phyloP scores from a whole-genome alignment of 2,113 vertebrate species.

The Actinemys pallida region DNA sequence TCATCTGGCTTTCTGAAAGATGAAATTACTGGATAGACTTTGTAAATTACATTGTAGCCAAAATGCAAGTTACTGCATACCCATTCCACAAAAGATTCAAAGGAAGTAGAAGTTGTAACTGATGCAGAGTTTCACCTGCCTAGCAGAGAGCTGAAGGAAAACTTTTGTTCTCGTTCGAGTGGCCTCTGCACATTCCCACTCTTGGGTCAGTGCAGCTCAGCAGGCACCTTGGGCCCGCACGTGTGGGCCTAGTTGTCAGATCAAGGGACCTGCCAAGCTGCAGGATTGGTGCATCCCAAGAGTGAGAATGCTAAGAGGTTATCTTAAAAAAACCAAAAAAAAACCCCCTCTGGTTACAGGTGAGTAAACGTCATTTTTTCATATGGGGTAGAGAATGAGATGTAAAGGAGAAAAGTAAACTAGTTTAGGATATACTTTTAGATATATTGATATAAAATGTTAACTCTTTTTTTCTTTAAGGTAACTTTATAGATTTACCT shows the following conservation, averaged over 20 bases:
- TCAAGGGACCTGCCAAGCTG: too few species aligned
- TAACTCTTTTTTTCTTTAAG: not conserved
- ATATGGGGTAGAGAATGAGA: not conserved
- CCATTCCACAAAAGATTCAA: not conserved
- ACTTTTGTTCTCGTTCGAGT: too few species aligned
- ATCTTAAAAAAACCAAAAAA: not conserved
- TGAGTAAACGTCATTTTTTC: not conserved
- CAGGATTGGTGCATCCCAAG: too few species aligned
- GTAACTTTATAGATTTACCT: not conserved
- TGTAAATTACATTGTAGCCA: not conserved
- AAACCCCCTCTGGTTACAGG: too few species aligned
- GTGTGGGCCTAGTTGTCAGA: too few species aligned
- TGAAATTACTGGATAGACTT: not conserved
- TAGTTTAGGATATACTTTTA: not conserved
- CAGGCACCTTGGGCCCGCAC: not conserved
- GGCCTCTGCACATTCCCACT: too few species aligned
- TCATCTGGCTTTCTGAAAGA: not conserved
- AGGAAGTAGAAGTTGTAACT: not conserved
- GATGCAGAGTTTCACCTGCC: not conserved
- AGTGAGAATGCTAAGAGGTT: not conserved
- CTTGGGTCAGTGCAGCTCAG: not conserved
- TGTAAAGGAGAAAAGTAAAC: not conserved
- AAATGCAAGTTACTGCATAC: not conserved
- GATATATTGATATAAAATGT: not conserved
- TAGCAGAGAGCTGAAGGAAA: not conserved